Conservation (phyloP, 2,797 vertebrate genomes). For the Lithobates sylvaticus region DNA sequence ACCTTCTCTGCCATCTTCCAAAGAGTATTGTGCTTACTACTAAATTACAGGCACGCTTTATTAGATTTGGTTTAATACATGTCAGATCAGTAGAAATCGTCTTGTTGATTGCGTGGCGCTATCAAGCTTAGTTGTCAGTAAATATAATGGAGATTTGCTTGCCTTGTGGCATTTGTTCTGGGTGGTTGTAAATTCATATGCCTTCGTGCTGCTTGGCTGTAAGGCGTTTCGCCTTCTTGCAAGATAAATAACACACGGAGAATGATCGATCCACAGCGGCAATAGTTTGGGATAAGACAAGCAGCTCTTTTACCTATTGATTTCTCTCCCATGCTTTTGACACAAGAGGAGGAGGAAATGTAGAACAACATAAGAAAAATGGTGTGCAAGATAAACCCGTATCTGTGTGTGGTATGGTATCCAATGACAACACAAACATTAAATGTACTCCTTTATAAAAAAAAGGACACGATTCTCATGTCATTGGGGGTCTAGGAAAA, state of each 20-base stretch:
- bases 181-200: slow-evolving; percentile 38
- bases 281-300: slow-evolving; percentile 59
- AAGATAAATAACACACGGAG: slow-evolving; percentile 58
- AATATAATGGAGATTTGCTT: not conserved
- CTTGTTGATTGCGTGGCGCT: not conserved
- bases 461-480: not conserved
- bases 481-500: not conserved
- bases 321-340: slow-evolving; percentile 39
- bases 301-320: slow-evolving; percentile 59
- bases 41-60: no score
- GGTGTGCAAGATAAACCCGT: not conserved
- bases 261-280: slow-evolving; percentile 51
- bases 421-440: not conserved
- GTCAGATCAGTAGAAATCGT: not conserved
- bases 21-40: no score
- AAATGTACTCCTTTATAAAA: not conserved
- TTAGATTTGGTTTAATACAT: no score
- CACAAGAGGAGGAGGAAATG: slow-evolving; percentile 3
- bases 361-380: slow-evolving; percentile 7
- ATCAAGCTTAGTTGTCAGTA: not conserved
- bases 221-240: slow-evolving; percentile 49
- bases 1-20: no score
- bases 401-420: slow-evolving; percentile 25
- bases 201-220: slow-evolving; percentile 32
- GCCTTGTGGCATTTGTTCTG: slow-evolving; percentile 10